Conservation (phyloP, 1,140 invertebrate species). For the Camponotus floridanus region DNA sequence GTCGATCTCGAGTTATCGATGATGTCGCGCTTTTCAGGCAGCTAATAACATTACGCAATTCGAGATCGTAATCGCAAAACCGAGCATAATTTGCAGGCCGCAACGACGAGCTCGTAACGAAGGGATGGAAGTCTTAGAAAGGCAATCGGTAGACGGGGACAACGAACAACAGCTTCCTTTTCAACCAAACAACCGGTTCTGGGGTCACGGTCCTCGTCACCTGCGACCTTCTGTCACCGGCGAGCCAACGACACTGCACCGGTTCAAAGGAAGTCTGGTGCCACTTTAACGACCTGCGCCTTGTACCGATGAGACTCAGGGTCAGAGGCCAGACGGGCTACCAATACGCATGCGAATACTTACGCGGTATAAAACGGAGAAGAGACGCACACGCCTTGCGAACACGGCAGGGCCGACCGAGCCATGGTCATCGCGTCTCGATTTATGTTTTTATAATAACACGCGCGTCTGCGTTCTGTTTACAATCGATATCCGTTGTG, state of each 20-base stretch:
- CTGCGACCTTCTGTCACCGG: constrained; percentile 77
- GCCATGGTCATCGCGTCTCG: constrained; percentile 26
- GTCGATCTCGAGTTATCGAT: constrained; percentile 2
- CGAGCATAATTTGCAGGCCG: constrained; percentile 27
- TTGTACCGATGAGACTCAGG: constrained; percentile 76
- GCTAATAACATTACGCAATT: constrained; percentile 49
- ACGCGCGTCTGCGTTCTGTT: constrained; percentile 24
- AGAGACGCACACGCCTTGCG: constrained; percentile 32
- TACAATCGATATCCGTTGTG: background rate
- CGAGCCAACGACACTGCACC: constrained; percentile 77
- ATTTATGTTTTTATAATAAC: constrained; percentile 48
- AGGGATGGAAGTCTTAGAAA: constrained; percentile 69
- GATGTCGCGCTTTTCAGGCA: constrained; percentile 31
- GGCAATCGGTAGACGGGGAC: constrained; percentile 42
- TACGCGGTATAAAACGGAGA: constrained; percentile 19
- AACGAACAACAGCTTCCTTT: constrained; percentile 66
- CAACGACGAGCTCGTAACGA: constrained; percentile 30
- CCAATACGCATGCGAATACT: constrained; percentile 69
- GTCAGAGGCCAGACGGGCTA: constrained; percentile 77
- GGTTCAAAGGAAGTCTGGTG: constrained; percentile 79
- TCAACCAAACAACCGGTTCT: constrained; percentile 71
- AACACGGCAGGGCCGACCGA: constrained; percentile 26
- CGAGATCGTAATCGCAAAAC: constrained; percentile 40
- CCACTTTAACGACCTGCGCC: constrained; percentile 77
- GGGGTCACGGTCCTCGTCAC: constrained; percentile 76